Base-by-base conservation (phyloP, 2,888 invertebrate genomes). In the Oxytorus armatus region DNA sequence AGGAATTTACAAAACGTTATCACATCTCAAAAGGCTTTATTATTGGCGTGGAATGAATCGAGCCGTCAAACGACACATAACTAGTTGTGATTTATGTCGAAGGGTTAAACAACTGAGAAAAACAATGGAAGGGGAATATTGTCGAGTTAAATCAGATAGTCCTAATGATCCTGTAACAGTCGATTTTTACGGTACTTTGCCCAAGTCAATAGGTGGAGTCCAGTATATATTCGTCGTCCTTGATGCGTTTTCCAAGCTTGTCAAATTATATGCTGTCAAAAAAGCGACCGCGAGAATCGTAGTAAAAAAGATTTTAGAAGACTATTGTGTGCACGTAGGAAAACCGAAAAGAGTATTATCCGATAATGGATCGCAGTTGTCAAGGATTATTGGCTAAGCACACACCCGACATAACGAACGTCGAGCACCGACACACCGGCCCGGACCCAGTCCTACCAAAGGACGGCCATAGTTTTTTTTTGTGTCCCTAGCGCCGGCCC, bases 141-240 rank as follows among this genome's bases (percentile, higher is more conserved):
- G 77, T 3, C 36, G 74, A 11, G 57, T 82, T 0, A 59, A 66
- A 18, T 29, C 77, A 0, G 59, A 72, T 5, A 5, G 18, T 2
- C 82, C 82, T 7, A 44, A 66, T 11, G 82, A 83, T 11, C 44
- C 82, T 0, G 59, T 80, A 1, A 74, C 79, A 0, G 70, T 82
- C 8, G 83, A 83, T 68, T 83, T 70, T 57, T 83, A 83, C 61
- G 83, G 81, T 0, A 79, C 83, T 4, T 39, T 82, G 5, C 82
- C 81, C 3, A 53, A 36, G 1, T 81, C n/a, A n/a, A n/a, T n/a
- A 8, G 79, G 81, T 4, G 77, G 77, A 10, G 77, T 82, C 0
- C 69, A 79, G 21, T 83, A 81, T 70, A 79, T 83, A 7, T 68
- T 63, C 36, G 73, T 77, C 1, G 63, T 75, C 0, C 3, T 82